Percentiles rank a stretch among this genome's conserved stretches.
These are phyloP conservation scores for Dolichallabes microphthalmus DNA, from an alignment of 2,113 vertebrate species.

Conservation along the genomic window DNA sequence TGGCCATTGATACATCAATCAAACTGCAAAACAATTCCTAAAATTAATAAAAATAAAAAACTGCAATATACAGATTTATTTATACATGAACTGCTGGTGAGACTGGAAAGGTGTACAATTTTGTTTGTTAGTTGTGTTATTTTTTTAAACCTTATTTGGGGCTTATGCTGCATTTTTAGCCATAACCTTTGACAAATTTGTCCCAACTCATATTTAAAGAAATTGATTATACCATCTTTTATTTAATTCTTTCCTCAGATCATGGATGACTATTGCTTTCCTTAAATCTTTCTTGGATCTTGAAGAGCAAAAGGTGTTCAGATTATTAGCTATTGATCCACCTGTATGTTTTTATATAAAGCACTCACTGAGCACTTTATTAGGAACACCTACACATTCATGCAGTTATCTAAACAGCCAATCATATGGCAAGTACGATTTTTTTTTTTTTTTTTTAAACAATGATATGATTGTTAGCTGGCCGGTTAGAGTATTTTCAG, in stretches of 20 bases:
- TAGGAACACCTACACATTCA: not conserved
- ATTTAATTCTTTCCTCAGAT: not conserved
- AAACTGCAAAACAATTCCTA: not conserved
- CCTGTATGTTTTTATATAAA: not conserved
- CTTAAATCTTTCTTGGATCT: not conserved
- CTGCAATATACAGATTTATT: not conserved
- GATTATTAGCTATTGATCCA: not conserved
- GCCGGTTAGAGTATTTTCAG: not conserved
- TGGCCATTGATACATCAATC: not conserved
- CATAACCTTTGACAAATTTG: not conserved
- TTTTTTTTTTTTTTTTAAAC: no score
- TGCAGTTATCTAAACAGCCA: not conserved
- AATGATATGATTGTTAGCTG: not conserved
- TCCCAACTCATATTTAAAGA: not conserved
- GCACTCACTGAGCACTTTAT: not conserved
- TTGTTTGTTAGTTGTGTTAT: not conserved
- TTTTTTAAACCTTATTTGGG: not conserved
- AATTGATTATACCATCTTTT: not conserved
- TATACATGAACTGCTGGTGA: not conserved
- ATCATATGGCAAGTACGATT: not conserved
- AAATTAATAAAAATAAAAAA: not conserved
- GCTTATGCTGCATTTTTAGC: not conserved
- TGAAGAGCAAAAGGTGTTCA: not conserved
- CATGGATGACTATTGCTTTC: not conserved
- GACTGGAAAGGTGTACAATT: not conserved